These are phyloP conservation scores for Trichosurus vulpecula DNA, from an alignment of 2,797 vertebrate genomes.

Conservation along the genomic window DNA sequence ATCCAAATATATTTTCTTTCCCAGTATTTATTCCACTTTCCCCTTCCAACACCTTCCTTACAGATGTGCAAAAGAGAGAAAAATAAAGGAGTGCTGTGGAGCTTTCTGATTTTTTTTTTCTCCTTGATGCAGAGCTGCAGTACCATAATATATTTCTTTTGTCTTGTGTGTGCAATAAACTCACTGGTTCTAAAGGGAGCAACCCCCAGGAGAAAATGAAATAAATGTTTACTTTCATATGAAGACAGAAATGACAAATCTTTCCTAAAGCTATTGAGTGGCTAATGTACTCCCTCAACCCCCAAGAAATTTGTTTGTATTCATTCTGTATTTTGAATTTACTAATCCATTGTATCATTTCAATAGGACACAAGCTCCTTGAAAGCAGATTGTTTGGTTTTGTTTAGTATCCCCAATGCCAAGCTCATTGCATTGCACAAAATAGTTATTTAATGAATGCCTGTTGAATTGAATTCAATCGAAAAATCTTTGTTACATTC, in stretches of 20 bases:
- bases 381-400: neutral
- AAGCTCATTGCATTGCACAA: neutral
- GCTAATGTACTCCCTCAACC: neutral
- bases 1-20: neutral
- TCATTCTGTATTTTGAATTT: neutral
- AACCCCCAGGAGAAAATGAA: neutral
- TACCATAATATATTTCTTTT: neutral
- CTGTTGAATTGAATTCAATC: neutral
- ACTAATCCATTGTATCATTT: neutral
- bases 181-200: neutral
- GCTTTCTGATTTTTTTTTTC: neutral
- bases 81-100: neutral
- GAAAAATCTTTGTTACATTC: neutral
- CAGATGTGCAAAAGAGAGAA: neutral
- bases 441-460: neutral
- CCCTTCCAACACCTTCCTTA: neutral
- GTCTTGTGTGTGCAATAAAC: neutral
- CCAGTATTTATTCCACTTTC: neutral
- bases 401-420: neutral
- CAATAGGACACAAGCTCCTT: neutral
- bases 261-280: neutral
- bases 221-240: neutral
- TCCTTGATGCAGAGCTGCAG: neutral
- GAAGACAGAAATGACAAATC: neutral
- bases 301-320: neutral